phyloP scores from a whole-genome alignment of 2,113 vertebrate genomes.

The Phoenicopterus ruber region DNA sequence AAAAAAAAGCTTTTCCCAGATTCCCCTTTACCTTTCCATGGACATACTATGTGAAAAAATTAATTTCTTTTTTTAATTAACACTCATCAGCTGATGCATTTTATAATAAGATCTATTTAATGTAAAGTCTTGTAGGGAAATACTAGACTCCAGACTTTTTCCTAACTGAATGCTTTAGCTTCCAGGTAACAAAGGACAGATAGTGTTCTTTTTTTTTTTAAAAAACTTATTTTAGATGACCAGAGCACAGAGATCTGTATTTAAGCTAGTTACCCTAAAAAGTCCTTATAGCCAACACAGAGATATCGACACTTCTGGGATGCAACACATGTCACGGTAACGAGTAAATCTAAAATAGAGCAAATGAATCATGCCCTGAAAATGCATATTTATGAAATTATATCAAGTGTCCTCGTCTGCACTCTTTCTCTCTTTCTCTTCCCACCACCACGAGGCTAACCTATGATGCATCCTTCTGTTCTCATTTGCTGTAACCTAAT shows the following conservation, averaged over 20 bases:
- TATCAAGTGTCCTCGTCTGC: not conserved
- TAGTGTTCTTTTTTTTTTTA: accelerated
- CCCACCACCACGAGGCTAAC: not conserved
- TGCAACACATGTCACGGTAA: not conserved
- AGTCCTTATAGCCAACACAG: not conserved
- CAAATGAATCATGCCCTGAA: not conserved
- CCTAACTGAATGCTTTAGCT: not conserved
- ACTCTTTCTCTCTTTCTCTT: not conserved
- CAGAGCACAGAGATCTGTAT: not conserved
- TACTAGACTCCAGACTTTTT: not conserved
- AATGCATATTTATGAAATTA: not conserved
- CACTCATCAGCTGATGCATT: not conserved
- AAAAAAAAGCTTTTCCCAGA: not conserved
- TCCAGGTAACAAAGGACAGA: not conserved
- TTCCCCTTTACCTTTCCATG: not conserved
- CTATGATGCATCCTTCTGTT: not conserved
- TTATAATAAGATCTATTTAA: not conserved
- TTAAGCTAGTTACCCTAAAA: not conserved
- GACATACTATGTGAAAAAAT: not conserved
- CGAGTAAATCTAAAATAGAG: not conserved
- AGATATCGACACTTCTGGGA: not conserved
- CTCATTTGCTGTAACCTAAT: not conserved
- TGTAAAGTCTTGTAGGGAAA: not conserved
- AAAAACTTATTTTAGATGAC: not conserved
- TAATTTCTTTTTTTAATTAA: not conserved